Evolutionary conservation across 1,140 invertebrate genomes (phyloP).

Genomic region (Bilobella aurantiaca): DNA sequence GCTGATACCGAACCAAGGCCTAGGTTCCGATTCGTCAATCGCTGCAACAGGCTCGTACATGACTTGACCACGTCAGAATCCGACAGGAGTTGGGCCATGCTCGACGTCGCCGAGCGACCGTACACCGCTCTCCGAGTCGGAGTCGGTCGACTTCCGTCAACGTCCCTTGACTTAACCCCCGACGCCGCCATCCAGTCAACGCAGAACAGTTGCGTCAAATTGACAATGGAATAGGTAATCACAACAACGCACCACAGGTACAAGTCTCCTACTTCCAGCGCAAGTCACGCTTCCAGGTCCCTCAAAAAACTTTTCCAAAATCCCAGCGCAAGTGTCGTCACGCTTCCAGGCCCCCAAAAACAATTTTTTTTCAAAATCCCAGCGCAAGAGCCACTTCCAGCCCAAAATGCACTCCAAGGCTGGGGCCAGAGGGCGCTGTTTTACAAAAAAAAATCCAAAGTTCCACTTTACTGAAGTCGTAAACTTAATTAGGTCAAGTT

Average conservation of each 20-base stretch:
- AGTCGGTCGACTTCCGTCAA: neutral
- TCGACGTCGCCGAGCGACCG: slow-evolving; percentile 60
- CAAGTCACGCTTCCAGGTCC: neutral
- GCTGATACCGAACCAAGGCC: no score
- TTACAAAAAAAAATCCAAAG: no score
- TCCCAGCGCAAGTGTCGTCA: neutral
- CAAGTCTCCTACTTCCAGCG: no score
- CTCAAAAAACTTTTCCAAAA: neutral
- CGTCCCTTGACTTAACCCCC: neutral
- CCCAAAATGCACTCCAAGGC: no score
- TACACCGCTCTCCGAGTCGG: slow-evolving; percentile 51
- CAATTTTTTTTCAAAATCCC: neutral
- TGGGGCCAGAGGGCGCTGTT: no score
- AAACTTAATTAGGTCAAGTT: no score
- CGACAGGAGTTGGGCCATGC: slow-evolving; percentile 68
- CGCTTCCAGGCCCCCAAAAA: no score
- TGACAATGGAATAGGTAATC: neutral
- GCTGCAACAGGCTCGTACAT: slow-evolving; percentile 67
- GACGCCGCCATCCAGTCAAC: neutral
- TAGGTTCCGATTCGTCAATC: slow-evolving; percentile 51
- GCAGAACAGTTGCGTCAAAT: no score
- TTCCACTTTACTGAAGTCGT: no score
- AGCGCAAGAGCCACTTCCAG: no score
- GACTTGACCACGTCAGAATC: slow-evolving; percentile 48
- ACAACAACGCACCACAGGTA: neutral